Conservation (phyloP, 1,140 invertebrate species). For the Brachionus rotundiformis region DNA sequence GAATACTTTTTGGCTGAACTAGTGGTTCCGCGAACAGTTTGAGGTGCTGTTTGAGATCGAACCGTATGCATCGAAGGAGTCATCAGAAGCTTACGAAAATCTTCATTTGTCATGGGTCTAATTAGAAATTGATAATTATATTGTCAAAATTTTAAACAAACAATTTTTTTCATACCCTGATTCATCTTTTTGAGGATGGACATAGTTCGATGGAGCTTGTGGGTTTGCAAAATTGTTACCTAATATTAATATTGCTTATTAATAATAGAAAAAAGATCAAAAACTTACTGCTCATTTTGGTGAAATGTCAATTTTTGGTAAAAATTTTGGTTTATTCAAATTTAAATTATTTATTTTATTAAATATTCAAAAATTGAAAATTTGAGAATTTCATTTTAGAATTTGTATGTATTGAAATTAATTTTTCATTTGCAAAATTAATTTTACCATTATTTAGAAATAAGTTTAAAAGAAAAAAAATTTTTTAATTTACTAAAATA, state of each 20-base stretch:
- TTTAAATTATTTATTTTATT: no score
- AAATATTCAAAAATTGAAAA: background rate
- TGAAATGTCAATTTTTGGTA: no score
- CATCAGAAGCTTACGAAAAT: slow-evolving; percentile 92
- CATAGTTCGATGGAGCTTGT: slow-evolving; percentile 43
- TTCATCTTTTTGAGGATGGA: slow-evolving; percentile 40
- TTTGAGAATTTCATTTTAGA: background rate
- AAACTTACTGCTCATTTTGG: slow-evolving; percentile 37
- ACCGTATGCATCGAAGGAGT: slow-evolving; percentile 70
- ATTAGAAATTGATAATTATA: no score
- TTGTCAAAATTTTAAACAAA: no score
- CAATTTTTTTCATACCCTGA: no score
- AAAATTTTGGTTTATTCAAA: no score
- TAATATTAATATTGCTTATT: background rate
- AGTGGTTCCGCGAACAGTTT: background rate
- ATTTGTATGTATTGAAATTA: background rate
- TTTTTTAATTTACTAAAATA: no score
- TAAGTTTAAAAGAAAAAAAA: background rate
- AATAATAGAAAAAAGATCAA: background rate
- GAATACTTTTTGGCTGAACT: slow-evolving; percentile 13
- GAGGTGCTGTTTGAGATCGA: slow-evolving; percentile 28
- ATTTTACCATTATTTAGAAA: background rate
- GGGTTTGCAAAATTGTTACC: slow-evolving; percentile 43
- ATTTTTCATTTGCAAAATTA: background rate
- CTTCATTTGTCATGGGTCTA: slow-evolving; percentile 81